Base-by-base conservation (phyloP, 2,113 vertebrate species). In the Bufo bufo region DNA sequence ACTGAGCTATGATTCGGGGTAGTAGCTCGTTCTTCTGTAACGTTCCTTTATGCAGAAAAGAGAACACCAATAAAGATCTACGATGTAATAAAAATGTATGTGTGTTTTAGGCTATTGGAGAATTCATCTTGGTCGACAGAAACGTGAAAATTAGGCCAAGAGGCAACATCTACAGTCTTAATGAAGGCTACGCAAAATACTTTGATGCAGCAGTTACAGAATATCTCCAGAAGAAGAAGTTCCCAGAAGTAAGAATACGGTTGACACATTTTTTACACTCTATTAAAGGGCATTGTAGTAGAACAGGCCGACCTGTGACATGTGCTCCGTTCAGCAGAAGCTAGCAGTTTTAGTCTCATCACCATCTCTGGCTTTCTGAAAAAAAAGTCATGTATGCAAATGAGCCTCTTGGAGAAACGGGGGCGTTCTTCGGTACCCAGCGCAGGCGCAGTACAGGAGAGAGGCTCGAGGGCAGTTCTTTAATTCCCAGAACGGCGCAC, bases 161-260 rank as follows among this genome's bases (percentile, higher is more conserved):
- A 90, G 98, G 98, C 17, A 99, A 95, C 78, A 99, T 99, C 92
- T 99, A 98, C 95, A 99, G 98, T 93, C 92, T 99, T 52, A 99
- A 99, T 50, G 98, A 99, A 78, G 98, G 98, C 81, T 99, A 99
- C 4, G 95, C 97, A n/a, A 95, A 96, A 86, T 97, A 98, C 54
- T 99, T 99, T 16, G 96, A 98, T 90, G 95, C 97, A 56, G 96
- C 96, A 0, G 84, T 99, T 87, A 95, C 95, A 0, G 97, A 99
- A 71, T 99, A 99, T 43, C 33, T 99, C n/a, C 94, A 97, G 87
- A 98, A 95, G 92, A 99, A 99, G 93, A 99, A 99, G 92, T 97
- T 94, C 50, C 98, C 98, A 66, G 91, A 95, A 92, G 98, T 99
- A 94, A 92, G 91, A 89, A 16, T 20, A 9, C 13, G 2, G 12